Percentiles rank a stretch among this genome's conserved stretches.
These are phyloP conservation scores for Drosophila bocqueti DNA, from an alignment of 1,140 invertebrate genomes.

Conservation along the genomic window DNA sequence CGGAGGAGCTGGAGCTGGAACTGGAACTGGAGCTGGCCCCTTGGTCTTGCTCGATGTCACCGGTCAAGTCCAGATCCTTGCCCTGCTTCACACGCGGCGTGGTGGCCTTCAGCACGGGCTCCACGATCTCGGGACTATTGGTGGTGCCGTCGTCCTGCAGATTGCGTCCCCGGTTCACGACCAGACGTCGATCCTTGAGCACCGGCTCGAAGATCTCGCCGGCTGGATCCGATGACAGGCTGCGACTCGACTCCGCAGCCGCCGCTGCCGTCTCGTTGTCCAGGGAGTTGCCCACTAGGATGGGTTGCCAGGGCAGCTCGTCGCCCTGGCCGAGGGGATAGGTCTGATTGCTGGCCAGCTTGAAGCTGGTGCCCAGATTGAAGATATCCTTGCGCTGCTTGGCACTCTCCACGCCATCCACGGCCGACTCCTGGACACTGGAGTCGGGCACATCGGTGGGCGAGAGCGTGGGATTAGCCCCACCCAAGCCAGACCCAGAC, in stretches of 20 bases:
- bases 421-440: slow-evolving; percentile 69
- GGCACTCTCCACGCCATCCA: slow-evolving; percentile 71
- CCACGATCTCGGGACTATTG: slow-evolving; percentile 87
- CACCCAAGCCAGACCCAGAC: background rate
- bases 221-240: slow-evolving; percentile 85
- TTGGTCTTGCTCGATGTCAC: background rate
- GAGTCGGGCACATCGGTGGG: slow-evolving; percentile 60
- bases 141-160: slow-evolving; percentile 75
- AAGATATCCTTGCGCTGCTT: slow-evolving; percentile 81
- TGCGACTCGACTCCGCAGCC: slow-evolving; percentile 86
- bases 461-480: background rate
- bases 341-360: slow-evolving; percentile 69
- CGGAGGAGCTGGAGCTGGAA: slow-evolving; percentile 3
- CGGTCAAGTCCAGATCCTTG: slow-evolving; percentile 76
- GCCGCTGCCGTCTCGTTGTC: slow-evolving; percentile 85
- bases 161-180: slow-evolving; percentile 66
- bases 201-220: slow-evolving; percentile 85
- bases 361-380: slow-evolving; percentile 79
- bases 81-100: slow-evolving; percentile 86
- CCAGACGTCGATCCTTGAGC: slow-evolving; percentile 65
- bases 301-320: slow-evolving; percentile 85
- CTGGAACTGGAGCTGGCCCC: slow-evolving; percentile 3
- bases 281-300: slow-evolving; percentile 85
- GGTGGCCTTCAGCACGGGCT: slow-evolving; percentile 89
- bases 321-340: slow-evolving; percentile 72